Evolutionary conservation across 2,888 invertebrate species (phyloP).

Genomic region (Nomada flava): DNA sequence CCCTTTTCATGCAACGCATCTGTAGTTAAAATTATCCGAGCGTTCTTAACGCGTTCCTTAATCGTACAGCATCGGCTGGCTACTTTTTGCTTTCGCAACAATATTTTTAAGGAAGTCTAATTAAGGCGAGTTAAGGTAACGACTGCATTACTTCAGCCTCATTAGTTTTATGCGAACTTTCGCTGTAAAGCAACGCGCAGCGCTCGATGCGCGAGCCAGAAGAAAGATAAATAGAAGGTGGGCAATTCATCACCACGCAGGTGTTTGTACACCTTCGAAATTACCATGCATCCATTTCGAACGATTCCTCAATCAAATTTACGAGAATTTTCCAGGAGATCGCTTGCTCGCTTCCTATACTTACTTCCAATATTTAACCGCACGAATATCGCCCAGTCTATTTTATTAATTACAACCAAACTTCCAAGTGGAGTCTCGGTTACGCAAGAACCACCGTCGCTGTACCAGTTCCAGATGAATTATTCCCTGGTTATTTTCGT

Average conservation of each 20-base stretch:
- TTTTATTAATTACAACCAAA: not conserved
- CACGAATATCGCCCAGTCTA: not conserved
- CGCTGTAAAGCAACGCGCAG: not conserved
- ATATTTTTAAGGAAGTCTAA: not conserved
- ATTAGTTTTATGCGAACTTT: slow-evolving; percentile 15
- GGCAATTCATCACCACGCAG: not conserved
- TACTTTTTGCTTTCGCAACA: not conserved
- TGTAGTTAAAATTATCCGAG: not conserved
- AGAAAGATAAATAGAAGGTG: not conserved
- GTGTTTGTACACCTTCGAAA: not conserved
- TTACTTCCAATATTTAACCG: too few species aligned
- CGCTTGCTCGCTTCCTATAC: too few species aligned
- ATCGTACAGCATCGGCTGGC: not conserved
- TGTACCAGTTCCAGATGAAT: not conserved
- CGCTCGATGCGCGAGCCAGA: not conserved
- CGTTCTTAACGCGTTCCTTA: not conserved
- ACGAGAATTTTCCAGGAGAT: not conserved
- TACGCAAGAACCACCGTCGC: too few species aligned
- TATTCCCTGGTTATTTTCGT: not conserved
- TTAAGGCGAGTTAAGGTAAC: slow-evolving; percentile 1
- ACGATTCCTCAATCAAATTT: not conserved
- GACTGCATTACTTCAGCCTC: not conserved
- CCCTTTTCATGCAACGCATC: too few species aligned
- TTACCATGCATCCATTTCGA: not conserved
- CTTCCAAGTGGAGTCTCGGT: not conserved